Evolutionary conservation across 2,113 vertebrate species (phyloP), one percentile per base, ranked within the genome.

Genomic region (Fukomys damarensis): DNA sequence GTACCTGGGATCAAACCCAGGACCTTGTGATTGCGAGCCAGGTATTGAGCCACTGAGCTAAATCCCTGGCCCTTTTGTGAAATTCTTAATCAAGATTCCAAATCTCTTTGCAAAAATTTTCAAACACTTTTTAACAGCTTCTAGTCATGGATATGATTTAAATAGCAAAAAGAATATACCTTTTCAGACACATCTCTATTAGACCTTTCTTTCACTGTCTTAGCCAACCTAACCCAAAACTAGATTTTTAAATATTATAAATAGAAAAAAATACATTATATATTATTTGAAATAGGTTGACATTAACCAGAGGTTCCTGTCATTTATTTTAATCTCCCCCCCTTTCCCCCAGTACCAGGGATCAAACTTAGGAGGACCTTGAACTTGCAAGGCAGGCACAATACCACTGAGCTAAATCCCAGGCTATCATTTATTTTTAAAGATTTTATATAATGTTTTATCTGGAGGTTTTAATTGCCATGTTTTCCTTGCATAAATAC

Each of bases 61-160:
- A 58, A 58, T 58, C 5, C 56, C 56, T 19, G 56, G 16, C 56
- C 56, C 56, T 56, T 49, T 49, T 49, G 46, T 6, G 43, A 81
- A 91, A 90, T 94, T 90, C 81, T 86, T 93, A 85, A 46, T 83
- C 22, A 81, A 85, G 70, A 95, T 95, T 94, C 41, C 56, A 94
- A 66, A 89, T 83, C n/a, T 91, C 63, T 93, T 80, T 30, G 49
- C 65, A 97, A 83, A 74, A 5, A 74, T 70, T 94, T 95, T 94
- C 74, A 94, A 89, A 89, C 35, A 65, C 52, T n/a, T 95, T 96
- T 90, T 35, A 77, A 22, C 7, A 96, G 63, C 41, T 93, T 94
- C 43, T 72, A 56, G 7, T 66, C 32, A 85, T 43, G 63, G 7
- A 22, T 86, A 72, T 79, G 26, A 86, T 74, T 58, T 41, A 95